A percentile compares a stretch with the other conserved stretches of the same genome.
These are phyloP conservation scores for Hermaeophaga mercurialis DNA, from an alignment of 2,888 invertebrate genomes.

Conservation along the genomic window DNA sequence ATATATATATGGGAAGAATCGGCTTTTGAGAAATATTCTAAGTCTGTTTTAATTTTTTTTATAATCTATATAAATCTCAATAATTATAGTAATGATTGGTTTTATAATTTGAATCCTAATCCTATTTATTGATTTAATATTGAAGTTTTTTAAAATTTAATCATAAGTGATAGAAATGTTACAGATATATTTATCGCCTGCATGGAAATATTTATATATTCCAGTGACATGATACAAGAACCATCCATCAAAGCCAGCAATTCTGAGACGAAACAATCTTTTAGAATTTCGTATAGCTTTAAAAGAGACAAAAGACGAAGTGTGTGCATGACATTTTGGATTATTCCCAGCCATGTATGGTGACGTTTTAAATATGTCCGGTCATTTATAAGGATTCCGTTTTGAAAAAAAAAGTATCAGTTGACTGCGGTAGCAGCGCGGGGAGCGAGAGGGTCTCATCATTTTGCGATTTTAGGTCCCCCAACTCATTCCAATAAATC, in stretches of 20 bases:
- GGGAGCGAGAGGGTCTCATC: constrained; percentile 1
- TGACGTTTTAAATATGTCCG: constrained; percentile 29
- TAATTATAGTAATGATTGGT: no score
- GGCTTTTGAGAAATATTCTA: no score
- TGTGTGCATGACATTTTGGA: constrained; percentile 26
- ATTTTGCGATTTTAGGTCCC: constrained; percentile 9
- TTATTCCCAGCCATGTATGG: constrained; percentile 25
- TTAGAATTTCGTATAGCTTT: constrained; percentile 12
- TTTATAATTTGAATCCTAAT: no score
- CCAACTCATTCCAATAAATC: not conserved
- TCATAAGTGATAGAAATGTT: no score
- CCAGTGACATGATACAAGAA: constrained; percentile 2
- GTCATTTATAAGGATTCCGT: constrained; percentile 28
- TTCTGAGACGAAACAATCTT: constrained; percentile 21
- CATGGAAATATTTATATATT: no score
- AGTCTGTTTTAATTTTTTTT: no score
- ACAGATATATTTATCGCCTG: no score
- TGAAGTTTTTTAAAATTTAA: no score
- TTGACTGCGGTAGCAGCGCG: no score
- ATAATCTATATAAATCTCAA: no score
- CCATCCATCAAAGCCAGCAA: constrained; percentile 9
- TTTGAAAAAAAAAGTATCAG: constrained; percentile 13
- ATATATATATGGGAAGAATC: no score
- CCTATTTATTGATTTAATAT: no score
- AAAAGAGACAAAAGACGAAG: constrained; percentile 22